Base-by-base conservation (phyloP, 2,888 invertebrate species). In the Odontothrips loti region DNA sequence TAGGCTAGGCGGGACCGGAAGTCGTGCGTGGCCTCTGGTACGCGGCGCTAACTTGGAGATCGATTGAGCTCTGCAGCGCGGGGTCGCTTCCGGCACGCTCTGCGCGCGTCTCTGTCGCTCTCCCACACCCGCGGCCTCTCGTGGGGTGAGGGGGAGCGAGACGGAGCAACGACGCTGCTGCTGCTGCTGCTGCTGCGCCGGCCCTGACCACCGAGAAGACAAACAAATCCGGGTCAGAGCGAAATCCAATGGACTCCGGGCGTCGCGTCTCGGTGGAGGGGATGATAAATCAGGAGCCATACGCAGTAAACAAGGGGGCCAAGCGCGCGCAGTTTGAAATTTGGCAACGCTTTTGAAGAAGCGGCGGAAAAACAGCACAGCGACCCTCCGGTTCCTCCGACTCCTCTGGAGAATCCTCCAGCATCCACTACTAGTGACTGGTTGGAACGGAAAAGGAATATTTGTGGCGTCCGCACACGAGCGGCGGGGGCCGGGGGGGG, bases 381-480 rank as follows among this genome's bases (percentile, higher is more conserved):
- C 27, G 68, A 23, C n/a, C n/a, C 34, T 6, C 6, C 34, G 34
- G 3, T 43, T 43, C 34, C n/a, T n/a, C n/a, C n/a, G n/a, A n/a
- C n/a, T 27, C 68, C 34, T 58, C 58, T 27, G 9, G n/a, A n/a
- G n/a, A 4, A 6, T 43, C 34, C 34, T 43, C 34, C 34, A 6
- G 34, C 34, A 43, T 43, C 34, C 34, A 43, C 34, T 2, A 43
- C 34, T 43, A 43, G 3, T 43, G 34, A 43, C 34, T 43, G 34
- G 3, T 43, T 43, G 34, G 34, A 43, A 0, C 68, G 68, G 68
- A 75, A 27, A 27, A 27, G 68, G 68, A 23, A 68, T 68, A 75
- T 75, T 75, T 75, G 68, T 23, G 68, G 68, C 68, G 68, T 75
- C 68, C 68, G 68, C 27, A 4, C 10, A 58, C 58, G 58, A 43